Evolutionary conservation across 2,888 invertebrate genomes (phyloP).

Genomic region (Caenorhabditis japonica): DNA sequence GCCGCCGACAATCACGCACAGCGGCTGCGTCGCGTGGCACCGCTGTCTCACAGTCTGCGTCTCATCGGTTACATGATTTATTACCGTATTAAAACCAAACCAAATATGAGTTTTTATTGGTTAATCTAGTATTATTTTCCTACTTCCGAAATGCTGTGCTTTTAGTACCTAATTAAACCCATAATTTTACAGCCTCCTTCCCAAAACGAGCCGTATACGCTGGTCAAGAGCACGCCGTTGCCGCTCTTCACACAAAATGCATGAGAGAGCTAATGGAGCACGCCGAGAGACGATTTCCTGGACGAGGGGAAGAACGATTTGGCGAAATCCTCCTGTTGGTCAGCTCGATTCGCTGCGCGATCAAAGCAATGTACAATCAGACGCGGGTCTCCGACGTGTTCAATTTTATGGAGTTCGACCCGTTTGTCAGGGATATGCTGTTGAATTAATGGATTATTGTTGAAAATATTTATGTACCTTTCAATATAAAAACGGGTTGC

Average conservation of each 20-base stretch:
- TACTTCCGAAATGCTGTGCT: too few relatives aligned
- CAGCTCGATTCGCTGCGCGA: constrained; percentile 39
- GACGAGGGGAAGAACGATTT: constrained; percentile 34
- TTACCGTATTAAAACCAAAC: too few relatives aligned
- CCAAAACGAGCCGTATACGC: constrained; percentile 10
- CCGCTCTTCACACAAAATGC: constrained; percentile 11
- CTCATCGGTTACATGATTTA: too few relatives aligned
- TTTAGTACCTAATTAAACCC: too few relatives aligned
- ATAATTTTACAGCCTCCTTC: not conserved
- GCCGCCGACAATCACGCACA: too few relatives aligned
- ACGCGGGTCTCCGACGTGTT: constrained; percentile 48
- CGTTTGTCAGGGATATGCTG: constrained; percentile 50
- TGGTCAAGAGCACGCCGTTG: constrained; percentile 1
- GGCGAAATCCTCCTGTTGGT: constrained; percentile 47
- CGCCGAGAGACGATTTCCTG: constrained; percentile 19
- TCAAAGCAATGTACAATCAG: constrained; percentile 46
- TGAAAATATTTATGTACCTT: too few relatives aligned
- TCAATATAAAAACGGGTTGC: too few relatives aligned
- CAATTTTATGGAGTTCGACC: constrained; percentile 52
- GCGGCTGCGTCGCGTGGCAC: too few relatives aligned
- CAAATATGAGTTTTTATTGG: too few relatives aligned
- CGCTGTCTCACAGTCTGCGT: not conserved
- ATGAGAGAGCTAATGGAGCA: constrained; percentile 35
- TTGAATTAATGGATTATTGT: constrained; percentile 3
- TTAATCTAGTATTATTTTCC: too few relatives aligned